Evolutionary conservation across 2,797 vertebrate genomes (phyloP).

Genomic region (Xyrichtys novacula): DNA sequence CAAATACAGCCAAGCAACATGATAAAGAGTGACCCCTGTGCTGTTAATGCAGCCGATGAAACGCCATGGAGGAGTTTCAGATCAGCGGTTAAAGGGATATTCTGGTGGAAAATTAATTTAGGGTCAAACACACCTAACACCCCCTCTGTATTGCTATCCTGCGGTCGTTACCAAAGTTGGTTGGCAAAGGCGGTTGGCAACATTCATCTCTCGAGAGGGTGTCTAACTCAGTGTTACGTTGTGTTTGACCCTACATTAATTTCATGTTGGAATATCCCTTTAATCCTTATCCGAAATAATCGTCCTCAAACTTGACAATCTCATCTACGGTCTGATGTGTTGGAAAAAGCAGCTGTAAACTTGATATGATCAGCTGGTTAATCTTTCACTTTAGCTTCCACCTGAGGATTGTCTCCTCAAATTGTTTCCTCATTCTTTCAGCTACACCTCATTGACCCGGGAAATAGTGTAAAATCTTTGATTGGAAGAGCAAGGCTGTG

Average conservation of each 20-base stretch:
- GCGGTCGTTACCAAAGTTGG: too few species aligned
- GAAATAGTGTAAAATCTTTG: neutral
- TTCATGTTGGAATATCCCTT: too few species aligned
- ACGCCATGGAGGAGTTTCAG: too few species aligned
- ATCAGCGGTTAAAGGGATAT: too few species aligned
- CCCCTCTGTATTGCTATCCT: too few species aligned
- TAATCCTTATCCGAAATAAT: too few species aligned
- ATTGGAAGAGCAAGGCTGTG: neutral
- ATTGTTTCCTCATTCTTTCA: neutral
- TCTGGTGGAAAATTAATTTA: too few species aligned
- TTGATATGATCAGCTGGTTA: neutral
- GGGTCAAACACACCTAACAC: too few species aligned
- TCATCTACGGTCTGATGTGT: neutral
- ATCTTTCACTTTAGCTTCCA: constrained; percentile 4
- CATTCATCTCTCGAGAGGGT: too few species aligned
- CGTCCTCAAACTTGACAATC: neutral
- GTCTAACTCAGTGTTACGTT: too few species aligned
- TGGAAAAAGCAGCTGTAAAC: neutral
- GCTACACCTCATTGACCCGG: neutral
- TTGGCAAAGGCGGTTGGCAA: too few species aligned
- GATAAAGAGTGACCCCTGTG: neutral
- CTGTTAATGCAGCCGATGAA: neutral
- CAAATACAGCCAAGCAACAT: neutral
- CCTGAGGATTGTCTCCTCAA: neutral
- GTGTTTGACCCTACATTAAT: too few species aligned